phyloP scores from a whole-genome alignment of 2,888 invertebrate genomes.

The Crossocerus cetratus region DNA sequence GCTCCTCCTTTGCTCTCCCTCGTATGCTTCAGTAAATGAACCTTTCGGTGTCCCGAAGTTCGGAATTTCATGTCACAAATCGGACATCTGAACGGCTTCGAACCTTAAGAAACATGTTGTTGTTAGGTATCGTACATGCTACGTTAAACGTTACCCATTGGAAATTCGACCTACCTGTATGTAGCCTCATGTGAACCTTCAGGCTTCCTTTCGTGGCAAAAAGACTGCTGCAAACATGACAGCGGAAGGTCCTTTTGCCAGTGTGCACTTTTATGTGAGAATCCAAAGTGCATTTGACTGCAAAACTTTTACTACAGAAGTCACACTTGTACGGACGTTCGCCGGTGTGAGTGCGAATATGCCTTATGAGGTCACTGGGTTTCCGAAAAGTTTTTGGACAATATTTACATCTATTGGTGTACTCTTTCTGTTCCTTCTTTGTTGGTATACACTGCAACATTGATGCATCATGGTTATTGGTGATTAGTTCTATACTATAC shows the following conservation, averaged over 20 bases:
- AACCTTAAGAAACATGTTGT: conserved; percentile 74
- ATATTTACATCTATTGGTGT: conserved; percentile 79
- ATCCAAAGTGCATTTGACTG: conserved; percentile 83
- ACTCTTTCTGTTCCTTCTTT: conserved; percentile 66
- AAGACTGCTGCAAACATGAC: conserved; percentile 81
- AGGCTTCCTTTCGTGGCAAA: conserved; percentile 84
- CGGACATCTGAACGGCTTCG: conserved; percentile 81
- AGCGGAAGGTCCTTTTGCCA: conserved; percentile 79
- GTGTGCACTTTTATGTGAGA: conserved; percentile 82
- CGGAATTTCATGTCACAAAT: conserved; percentile 82
- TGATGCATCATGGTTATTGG: not conserved
- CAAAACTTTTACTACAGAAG: conserved; percentile 80
- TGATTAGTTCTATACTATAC: not conserved
- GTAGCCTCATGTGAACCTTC: conserved; percentile 83
- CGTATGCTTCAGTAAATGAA: conserved; percentile 80
- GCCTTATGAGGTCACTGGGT: conserved; percentile 83
- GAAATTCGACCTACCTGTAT: conserved; percentile 77
- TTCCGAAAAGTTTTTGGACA: conserved; percentile 84
- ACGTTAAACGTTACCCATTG: not conserved
- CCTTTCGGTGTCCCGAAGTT: conserved; percentile 83
- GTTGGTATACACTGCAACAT: conserved; percentile 22
- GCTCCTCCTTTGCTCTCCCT: conserved; percentile 68
- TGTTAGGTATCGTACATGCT: no score
- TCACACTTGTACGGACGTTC: conserved; percentile 83
- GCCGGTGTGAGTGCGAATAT: conserved; percentile 83